phyloP scores from a whole-genome alignment of 2,888 invertebrate genomes.

The Galeopsomyia nigrocyanea region DNA sequence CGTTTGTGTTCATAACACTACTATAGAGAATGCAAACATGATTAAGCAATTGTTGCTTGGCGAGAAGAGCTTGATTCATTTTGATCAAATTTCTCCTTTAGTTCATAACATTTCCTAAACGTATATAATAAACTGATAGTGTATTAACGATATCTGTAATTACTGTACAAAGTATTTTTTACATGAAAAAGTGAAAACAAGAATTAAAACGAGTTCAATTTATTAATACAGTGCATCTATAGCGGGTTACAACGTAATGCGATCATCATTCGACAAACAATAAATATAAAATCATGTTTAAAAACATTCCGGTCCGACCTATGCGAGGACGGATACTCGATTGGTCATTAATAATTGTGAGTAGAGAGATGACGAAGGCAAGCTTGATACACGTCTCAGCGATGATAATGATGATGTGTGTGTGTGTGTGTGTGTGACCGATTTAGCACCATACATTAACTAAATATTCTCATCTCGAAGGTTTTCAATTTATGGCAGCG shows the following conservation, averaged over 20 bases:
- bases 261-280: constrained; percentile 43
- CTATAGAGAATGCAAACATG: too few relatives aligned
- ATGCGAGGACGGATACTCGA: constrained; percentile 49
- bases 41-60: too few relatives aligned
- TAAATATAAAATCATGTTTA: constrained; percentile 55
- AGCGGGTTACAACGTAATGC: constrained; percentile 37
- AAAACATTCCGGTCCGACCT: constrained; percentile 55
- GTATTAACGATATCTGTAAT: constrained; percentile 45
- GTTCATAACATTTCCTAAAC: constrained; percentile 34
- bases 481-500: constrained; percentile 29
- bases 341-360: constrained; percentile 47
- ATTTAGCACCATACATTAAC: constrained; percentile 44
- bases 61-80: not conserved
- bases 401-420: constrained; percentile 22
- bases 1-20: too few relatives aligned
- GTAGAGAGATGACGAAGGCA: constrained; percentile 39
- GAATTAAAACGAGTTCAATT: constrained; percentile 31
- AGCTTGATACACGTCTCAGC: constrained; percentile 45
- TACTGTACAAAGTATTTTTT: constrained; percentile 47
- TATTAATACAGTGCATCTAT: constrained; percentile 44
- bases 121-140: constrained; percentile 45
- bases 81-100: not conserved
- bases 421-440: constrained; percentile 14
- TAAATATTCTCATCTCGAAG: constrained; percentile 31
- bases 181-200: constrained; percentile 16